Evolutionary conservation across 1,140 invertebrate genomes (phyloP).

Genomic region (Protaetia brevitarsis): DNA sequence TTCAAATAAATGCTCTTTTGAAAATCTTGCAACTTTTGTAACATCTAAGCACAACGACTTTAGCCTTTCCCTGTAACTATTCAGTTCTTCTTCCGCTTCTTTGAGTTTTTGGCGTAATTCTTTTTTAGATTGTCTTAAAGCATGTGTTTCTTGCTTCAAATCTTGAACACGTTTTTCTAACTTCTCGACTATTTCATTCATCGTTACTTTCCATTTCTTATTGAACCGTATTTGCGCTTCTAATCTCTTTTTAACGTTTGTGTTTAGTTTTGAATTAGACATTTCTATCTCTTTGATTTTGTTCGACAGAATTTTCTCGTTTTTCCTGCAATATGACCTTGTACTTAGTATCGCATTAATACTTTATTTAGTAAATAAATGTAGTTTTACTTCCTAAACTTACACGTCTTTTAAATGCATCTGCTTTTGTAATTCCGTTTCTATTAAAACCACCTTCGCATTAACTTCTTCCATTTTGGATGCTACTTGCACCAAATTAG

Average conservation of each 20-base stretch:
- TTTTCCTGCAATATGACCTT: constrained; percentile 21
- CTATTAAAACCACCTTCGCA: constrained; percentile 30
- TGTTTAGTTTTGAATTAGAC: constrained; percentile 35
- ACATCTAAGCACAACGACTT: constrained; percentile 38
- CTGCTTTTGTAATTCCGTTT: constrained; percentile 32
- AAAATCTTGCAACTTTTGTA: constrained; percentile 27
- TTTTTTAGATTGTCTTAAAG: constrained; percentile 52
- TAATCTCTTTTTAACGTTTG: constrained; percentile 38
- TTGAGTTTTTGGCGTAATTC: constrained; percentile 52
- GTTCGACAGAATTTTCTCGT: constrained; percentile 20
- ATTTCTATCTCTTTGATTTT: constrained; percentile 35
- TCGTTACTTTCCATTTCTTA: constrained; percentile 48
- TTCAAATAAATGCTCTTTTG: constrained; percentile 18
- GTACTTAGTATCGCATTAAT: too few relatives aligned
- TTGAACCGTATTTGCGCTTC: constrained; percentile 40
- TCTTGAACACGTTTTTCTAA: constrained; percentile 48
- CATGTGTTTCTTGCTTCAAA: constrained; percentile 44
- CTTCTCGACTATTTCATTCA: constrained; percentile 41
- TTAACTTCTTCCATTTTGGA: constrained; percentile 32
- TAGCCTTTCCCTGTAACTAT: constrained; percentile 45
- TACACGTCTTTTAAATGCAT: constrained; percentile 27
- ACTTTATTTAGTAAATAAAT: not conserved
- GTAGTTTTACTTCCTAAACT: not conserved
- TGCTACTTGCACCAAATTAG: constrained; percentile 31
- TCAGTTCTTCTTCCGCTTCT: constrained; percentile 50